Conservation (phyloP, 2,888 invertebrate species). For the Nipponacmea schrenckii region DNA sequence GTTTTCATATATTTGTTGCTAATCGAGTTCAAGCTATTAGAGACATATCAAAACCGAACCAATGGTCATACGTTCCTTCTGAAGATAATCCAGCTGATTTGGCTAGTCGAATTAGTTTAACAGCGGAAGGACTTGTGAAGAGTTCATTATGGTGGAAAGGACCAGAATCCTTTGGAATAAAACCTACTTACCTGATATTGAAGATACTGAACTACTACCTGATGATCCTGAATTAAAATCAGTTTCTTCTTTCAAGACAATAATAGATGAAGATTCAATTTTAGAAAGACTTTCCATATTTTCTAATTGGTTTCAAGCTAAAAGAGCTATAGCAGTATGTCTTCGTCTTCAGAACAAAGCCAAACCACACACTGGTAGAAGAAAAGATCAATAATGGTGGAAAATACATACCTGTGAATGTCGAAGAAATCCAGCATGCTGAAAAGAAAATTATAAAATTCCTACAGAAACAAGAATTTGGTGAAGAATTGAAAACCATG, state of each 20-base stretch:
- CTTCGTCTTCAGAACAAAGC: background rate
- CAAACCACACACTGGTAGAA: background rate
- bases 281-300: background rate
- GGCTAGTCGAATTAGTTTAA: background rate
- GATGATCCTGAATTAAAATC: conserved; percentile 3
- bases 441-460: no score
- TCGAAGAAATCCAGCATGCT: no score
- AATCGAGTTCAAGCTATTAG: background rate
- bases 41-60: background rate
- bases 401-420: no score
- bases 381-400: background rate
- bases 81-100: no score
- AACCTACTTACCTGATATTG: background rate
- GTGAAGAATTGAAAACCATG: background rate
- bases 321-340: background rate
- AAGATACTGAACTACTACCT: background rate
- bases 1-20: background rate
- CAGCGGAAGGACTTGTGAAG: background rate
- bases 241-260: background rate
- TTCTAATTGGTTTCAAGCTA: background rate
- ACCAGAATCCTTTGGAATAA: background rate
- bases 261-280: no score
- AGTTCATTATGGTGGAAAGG: conserved; percentile 4
- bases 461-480: no score
- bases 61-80: no score